Evolutionary conservation across 2,113 vertebrate genomes (phyloP).

Genomic region (Pungitius pungitius): DNA sequence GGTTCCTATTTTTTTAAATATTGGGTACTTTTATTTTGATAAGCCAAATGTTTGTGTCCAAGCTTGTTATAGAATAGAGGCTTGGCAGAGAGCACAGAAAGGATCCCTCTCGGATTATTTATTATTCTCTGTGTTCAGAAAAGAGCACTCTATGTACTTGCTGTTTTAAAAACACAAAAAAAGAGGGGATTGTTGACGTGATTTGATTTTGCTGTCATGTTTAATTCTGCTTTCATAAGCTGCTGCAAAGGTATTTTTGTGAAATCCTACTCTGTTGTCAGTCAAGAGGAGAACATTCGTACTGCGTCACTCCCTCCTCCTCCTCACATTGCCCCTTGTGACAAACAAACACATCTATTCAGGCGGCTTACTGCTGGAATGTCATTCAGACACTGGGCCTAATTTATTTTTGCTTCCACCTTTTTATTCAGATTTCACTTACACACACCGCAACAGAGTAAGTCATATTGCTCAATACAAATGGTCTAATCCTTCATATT

Average conservation of each 20-base stretch:
- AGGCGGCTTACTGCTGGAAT: conserved; percentile 55
- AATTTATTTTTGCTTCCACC: conserved; percentile 48
- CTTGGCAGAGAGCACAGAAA: not conserved
- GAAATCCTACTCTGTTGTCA: conserved; percentile 13
- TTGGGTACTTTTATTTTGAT: too few species aligned
- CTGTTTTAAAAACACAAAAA: conserved; percentile 4
- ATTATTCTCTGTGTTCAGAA: conserved; percentile 11
- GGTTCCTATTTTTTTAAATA: too few species aligned
- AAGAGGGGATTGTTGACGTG: not conserved
- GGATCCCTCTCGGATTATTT: not conserved
- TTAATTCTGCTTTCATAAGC: not conserved
- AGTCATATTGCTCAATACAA: conserved; percentile 37
- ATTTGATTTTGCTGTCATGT: not conserved
- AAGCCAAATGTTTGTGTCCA: not conserved
- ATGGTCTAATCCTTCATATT: conserved; percentile 41
- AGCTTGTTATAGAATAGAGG: not conserved
- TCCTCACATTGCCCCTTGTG: conserved; percentile 30
- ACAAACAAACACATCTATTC: conserved; percentile 39
- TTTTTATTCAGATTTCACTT: conserved; percentile 14
- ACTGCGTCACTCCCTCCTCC: conserved; percentile 19
- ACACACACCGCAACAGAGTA: conserved; percentile 17
- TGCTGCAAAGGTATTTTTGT: conserved; percentile 9
- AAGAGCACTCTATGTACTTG: not conserved
- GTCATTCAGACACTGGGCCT: conserved; percentile 42
- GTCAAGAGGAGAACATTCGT: conserved; percentile 3